phyloP scores from a whole-genome alignment of 30 jellyfish, hydroid and myxozoan species.

The Cassiopea andromeda region DNA sequence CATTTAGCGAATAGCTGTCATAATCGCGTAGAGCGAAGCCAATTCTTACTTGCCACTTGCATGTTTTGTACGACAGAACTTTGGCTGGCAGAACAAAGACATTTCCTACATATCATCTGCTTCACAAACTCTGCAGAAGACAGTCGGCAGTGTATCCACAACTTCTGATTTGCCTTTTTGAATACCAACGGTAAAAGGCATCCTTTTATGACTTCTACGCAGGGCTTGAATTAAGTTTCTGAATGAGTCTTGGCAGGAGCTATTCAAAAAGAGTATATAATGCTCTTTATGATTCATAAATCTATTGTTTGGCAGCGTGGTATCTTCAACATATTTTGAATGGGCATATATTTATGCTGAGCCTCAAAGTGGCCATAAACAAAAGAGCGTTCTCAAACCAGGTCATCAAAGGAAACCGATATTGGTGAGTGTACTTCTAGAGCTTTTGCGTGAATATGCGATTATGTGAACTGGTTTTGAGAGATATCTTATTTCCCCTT shows the following conservation, averaged over 20 bases:
- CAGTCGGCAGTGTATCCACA: conserved; percentile 20
- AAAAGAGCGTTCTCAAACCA: conserved; percentile 41
- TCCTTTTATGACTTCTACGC: not conserved
- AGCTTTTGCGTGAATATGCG: not conserved
- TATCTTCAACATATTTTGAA: conserved; percentile 32
- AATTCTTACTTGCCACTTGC: conserved; percentile 25
- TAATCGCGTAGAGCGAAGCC: not conserved
- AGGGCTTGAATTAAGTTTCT: conserved; percentile 22
- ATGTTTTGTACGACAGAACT: not conserved
- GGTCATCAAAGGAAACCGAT: conserved; percentile 65
- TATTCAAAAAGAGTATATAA: conserved; percentile 35
- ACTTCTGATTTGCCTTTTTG: conserved; percentile 6
- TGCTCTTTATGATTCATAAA: conserved; percentile 60
- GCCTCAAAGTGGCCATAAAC: conserved; percentile 52
- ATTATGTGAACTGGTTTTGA: not conserved
- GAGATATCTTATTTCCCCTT: not conserved
- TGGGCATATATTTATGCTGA: conserved; percentile 57
- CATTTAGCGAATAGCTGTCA: not conserved
- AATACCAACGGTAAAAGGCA: conserved; percentile 26
- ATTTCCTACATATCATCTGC: conserved; percentile 51
- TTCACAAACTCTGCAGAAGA: not conserved
- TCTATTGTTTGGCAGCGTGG: conserved; percentile 67
- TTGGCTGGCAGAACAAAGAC: not conserved
- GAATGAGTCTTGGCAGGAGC: conserved; percentile 45
- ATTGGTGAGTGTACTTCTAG: conserved; percentile 1